Conservation (phyloP, 2,888 invertebrate species). For the Cosmia pyralina region DNA sequence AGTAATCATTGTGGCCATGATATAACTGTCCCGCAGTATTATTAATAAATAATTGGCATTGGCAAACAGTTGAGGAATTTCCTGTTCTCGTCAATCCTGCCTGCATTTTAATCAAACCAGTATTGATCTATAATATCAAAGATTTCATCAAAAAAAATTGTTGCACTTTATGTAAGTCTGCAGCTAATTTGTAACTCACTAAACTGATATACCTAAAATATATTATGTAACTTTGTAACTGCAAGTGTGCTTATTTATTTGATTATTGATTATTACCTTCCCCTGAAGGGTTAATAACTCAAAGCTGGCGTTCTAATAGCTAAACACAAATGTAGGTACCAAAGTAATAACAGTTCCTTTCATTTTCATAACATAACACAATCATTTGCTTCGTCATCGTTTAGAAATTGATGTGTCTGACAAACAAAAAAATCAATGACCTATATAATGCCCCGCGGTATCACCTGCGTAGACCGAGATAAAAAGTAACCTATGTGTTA, state of each 20-base stretch:
- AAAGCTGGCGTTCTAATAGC: no score
- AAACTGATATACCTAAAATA: neutral
- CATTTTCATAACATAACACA: no score
- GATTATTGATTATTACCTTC: neutral
- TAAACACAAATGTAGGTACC: neutral
- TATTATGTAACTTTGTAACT: neutral
- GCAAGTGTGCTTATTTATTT: neutral
- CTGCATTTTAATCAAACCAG: slow-evolving; percentile 32
- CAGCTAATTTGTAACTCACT: neutral
- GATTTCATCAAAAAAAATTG: slow-evolving; percentile 21
- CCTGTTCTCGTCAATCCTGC: slow-evolving; percentile 41
- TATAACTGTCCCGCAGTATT: neutral
- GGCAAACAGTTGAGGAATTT: slow-evolving; percentile 30
- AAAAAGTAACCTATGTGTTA: no score
- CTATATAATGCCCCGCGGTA: no score
- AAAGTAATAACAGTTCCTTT: neutral
- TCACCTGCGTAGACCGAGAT: no score
- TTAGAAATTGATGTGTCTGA: no score
- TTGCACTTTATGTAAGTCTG: neutral
- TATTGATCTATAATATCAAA: slow-evolving; percentile 6
- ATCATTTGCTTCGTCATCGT: no score
- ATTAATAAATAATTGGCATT: slow-evolving; percentile 42
- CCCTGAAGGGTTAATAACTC: neutral
- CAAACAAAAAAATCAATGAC: no score
- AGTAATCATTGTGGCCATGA: slow-evolving; percentile 11